phyloP scores from a whole-genome alignment of 92 coral and sea anemone genomes.

The Actinernus sp. region DNA sequence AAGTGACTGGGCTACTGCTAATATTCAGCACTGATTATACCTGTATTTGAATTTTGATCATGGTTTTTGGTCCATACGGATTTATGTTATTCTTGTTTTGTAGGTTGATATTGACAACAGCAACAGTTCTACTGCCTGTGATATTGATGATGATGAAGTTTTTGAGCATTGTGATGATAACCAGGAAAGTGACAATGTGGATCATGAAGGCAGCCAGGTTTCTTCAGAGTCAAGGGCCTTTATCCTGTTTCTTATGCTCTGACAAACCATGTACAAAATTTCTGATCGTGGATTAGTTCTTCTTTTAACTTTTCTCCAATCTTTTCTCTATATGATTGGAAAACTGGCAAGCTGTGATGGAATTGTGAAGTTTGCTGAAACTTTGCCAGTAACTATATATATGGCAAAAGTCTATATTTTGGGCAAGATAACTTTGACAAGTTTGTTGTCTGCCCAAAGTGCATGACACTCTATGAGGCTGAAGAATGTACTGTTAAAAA shows the following conservation, averaged over 20 bases:
- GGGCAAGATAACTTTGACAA: slow-evolving; percentile 51
- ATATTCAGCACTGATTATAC: too few species aligned
- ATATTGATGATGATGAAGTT: neutral
- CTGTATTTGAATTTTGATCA: too few species aligned
- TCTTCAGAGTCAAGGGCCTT: slow-evolving; percentile 30
- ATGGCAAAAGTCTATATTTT: slow-evolving; percentile 21
- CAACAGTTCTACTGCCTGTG: too few species aligned
- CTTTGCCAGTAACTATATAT: slow-evolving; percentile 52
- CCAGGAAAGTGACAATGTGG: too few species aligned
- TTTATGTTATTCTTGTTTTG: too few species aligned
- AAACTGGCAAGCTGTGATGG: slow-evolving; percentile 10
- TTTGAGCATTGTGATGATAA: slow-evolving; percentile 4
- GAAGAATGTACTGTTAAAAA: slow-evolving; percentile 32
- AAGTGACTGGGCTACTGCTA: too few species aligned
- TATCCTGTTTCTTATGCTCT: slow-evolving; percentile 43
- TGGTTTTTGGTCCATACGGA: too few species aligned
- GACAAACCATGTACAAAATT: slow-evolving; percentile 61
- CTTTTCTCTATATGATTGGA: slow-evolving; percentile 33
- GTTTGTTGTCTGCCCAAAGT: slow-evolving; percentile 57
- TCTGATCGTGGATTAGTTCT: slow-evolving; percentile 43
- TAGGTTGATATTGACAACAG: too few species aligned
- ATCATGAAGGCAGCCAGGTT: neutral
- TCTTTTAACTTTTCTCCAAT: slow-evolving; percentile 42
- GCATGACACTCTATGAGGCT: slow-evolving; percentile 31
- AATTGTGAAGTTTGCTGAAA: slow-evolving; percentile 51